Base-by-base conservation (phyloP, 2,113 vertebrate species). In the Gallinago paraguaiae region DNA sequence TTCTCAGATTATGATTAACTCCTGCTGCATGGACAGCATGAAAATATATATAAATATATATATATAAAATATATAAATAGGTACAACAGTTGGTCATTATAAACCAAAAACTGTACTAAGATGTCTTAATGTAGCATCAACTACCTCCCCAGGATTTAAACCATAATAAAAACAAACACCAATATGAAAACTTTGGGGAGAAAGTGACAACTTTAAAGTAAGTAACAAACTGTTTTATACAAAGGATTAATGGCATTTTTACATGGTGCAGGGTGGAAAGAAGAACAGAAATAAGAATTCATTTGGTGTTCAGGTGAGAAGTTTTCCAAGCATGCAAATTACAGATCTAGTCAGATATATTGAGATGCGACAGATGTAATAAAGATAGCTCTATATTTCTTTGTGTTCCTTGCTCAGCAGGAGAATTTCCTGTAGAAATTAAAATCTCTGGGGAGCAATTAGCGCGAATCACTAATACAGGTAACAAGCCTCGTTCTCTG, bases 381-480 rank as follows among this genome's bases (percentile, higher is more conserved):
- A 82, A 86, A 91, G 86, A 89, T 2, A 86, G 69, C 25, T 68
- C 4, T 27, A 67, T 33, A 88, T 46, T 74, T 90, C 72, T 65
- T 81, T 79, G 72, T 75, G 70, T 10, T 84, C 84, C 77, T 89
- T 37, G 43, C 48, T 72, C 65, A 53, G 53, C 61, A 54, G 53
- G 33, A 91, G 24, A 89, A 71, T 31, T 76, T 95, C 65, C 91
- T 61, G 25, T 3, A 87, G 70, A 91, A 95, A 91, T 68, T 15
- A 12, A 48, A 65, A 82, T 33, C 91, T 85, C 81, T 50, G n/a
- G 79, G 69, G 87, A 89, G 61, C 70, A 91, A 90, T 80, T 91
- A 95, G 59, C 33, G 28, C 78, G 94, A 85, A 82, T 72, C 69
- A 69, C 81, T 92, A 82, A 76, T 20, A 82, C 18, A 93, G 82